phyloP scores from a whole-genome alignment of 2,888 invertebrate species.

The Papilio demoleus region DNA sequence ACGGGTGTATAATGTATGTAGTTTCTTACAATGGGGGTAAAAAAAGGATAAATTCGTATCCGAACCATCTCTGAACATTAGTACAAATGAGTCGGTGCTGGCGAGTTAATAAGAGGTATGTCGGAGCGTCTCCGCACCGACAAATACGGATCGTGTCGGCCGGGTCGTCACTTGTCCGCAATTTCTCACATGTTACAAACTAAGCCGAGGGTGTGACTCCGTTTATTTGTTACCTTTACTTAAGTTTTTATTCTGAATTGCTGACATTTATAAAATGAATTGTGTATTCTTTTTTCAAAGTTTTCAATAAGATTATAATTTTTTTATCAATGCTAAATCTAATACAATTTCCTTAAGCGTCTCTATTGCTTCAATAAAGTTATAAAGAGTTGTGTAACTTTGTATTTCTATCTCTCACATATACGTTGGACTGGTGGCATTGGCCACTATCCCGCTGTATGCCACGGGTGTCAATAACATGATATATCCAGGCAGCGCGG shows the following conservation, averaged over 20 bases:
- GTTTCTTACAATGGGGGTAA: slow-evolving; percentile 27
- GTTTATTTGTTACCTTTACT: slow-evolving; percentile 44
- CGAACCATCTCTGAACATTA: slow-evolving; percentile 62
- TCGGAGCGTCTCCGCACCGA: slow-evolving; percentile 58
- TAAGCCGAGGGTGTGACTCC: slow-evolving; percentile 43
- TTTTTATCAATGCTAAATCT: no score
- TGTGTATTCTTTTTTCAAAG: not conserved
- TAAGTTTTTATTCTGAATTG: slow-evolving; percentile 10
- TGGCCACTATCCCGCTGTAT: not conserved
- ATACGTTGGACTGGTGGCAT: no score
- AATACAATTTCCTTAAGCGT: no score
- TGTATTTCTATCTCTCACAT: no score
- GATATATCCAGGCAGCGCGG: slow-evolving; percentile 54
- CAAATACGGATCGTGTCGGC: slow-evolving; percentile 61
- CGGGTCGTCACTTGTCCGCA: slow-evolving; percentile 46
- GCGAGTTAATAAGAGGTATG: slow-evolving; percentile 71
- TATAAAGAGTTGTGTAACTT: no score
- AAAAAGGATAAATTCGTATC: slow-evolving; percentile 46
- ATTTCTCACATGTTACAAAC: slow-evolving; percentile 58
- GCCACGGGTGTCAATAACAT: slow-evolving; percentile 6
- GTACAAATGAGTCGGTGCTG: slow-evolving; percentile 67
- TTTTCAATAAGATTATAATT: no score
- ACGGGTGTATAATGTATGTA: no score
- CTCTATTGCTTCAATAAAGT: no score
- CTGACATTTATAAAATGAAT: not conserved